phyloP scores from a whole-genome alignment of 1,140 invertebrate species.

The Batillaria attramentaria region DNA sequence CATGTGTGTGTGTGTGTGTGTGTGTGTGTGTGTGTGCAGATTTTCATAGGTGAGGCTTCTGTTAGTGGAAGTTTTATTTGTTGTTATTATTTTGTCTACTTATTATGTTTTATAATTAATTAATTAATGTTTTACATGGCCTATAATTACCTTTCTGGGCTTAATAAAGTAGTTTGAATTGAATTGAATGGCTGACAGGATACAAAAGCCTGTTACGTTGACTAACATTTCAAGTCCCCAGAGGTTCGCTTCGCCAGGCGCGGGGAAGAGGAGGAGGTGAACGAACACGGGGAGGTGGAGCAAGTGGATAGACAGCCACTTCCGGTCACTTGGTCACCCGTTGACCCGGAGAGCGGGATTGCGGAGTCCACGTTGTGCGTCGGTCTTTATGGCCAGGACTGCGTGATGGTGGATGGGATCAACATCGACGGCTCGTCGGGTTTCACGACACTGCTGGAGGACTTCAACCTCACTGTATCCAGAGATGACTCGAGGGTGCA shows the following conservation, averaged over 20 bases:
- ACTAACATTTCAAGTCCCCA: too few species aligned
- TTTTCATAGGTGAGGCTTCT: too few species aligned
- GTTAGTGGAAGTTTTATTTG: too few species aligned
- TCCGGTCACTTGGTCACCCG: conserved; percentile 38
- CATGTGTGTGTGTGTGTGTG: too few species aligned
- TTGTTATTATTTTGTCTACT: too few species aligned
- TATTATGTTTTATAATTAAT: too few species aligned
- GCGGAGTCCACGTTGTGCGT: conserved; percentile 32
- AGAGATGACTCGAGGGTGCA: background rate
- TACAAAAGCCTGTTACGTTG: too few species aligned
- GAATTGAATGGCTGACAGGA: too few species aligned
- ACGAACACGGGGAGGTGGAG: conserved; percentile 38
- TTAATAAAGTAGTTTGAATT: too few species aligned
- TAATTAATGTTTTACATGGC: too few species aligned
- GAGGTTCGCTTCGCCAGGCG: conserved; percentile 44
- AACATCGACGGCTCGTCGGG: background rate
- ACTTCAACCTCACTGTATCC: background rate
- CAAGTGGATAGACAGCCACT: conserved; percentile 38
- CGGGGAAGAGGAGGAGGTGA: conserved; percentile 46
- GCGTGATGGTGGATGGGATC: background rate
- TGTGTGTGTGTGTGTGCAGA: too few species aligned
- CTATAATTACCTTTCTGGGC: too few species aligned
- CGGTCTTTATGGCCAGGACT: conserved; percentile 8
- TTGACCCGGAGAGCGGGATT: conserved; percentile 45
- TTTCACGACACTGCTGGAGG: background rate